Conservation (phyloP, 2,113 vertebrate species). For the Seriola aureovittata region DNA sequence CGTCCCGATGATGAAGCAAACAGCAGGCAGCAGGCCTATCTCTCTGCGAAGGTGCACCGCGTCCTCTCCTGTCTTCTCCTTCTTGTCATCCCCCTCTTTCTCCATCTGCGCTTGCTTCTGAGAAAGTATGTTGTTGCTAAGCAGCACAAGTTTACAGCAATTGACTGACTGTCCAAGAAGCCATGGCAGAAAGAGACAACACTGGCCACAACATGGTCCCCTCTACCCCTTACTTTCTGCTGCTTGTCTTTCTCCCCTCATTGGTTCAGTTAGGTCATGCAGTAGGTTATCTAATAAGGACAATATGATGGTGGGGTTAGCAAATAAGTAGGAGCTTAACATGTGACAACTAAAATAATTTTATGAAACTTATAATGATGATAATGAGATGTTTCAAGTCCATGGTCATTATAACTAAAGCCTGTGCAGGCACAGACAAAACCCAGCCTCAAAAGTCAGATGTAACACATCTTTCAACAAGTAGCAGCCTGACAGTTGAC, state of each 20-base stretch:
- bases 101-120: slow-evolving; percentile 4
- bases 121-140: not conserved
- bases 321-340: not conserved
- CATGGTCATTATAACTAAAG: no score
- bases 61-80: slow-evolving; percentile 38
- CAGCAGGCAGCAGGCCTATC: slow-evolving; percentile 86
- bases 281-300: not conserved
- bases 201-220: slow-evolving; percentile 4
- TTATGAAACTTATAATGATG: no score
- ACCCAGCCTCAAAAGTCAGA: no score
- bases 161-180: no score
- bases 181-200: no score
- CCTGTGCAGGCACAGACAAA: no score
- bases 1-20: slow-evolving; percentile 87
- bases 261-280: slow-evolving; percentile 37
- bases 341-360: no score
- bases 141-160: not conserved
- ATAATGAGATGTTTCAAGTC: no score
- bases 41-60: slow-evolving; percentile 77
- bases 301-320: not conserved
- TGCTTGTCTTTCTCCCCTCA: slow-evolving; percentile 29
- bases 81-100: slow-evolving; percentile 2
- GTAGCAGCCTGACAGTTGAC: no score
- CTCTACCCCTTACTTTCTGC: not conserved
- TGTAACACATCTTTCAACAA: no score